phyloP scores from a whole-genome alignment of 92 coral and sea anemone genomes.

The Anthopleura xanthogrammica region DNA sequence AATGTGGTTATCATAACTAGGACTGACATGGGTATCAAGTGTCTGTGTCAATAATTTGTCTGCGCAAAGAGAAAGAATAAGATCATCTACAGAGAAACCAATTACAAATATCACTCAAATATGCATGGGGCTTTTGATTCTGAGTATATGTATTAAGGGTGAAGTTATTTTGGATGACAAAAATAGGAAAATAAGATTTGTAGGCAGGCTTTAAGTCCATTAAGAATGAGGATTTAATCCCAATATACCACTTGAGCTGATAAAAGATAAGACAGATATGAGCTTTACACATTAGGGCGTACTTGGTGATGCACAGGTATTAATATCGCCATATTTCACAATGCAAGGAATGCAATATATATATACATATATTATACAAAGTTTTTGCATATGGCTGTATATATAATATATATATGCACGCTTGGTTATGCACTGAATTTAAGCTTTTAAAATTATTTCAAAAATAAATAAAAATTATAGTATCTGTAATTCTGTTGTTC shows the following conservation, averaged over 20 bases:
- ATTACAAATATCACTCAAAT: background rate
- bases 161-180: background rate
- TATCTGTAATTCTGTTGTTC: too few relatives aligned
- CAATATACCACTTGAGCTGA: constrained; percentile 18
- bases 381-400: too few relatives aligned
- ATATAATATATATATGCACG: too few relatives aligned
- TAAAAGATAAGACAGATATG: constrained; percentile 17
- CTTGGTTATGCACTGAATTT: too few relatives aligned
- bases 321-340: constrained; percentile 3
- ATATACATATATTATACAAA: too few relatives aligned
- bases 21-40: constrained; percentile 3
- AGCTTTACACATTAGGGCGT: constrained; percentile 1
- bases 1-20: background rate
- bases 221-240: constrained; percentile 22
- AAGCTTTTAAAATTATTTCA: too few relatives aligned
- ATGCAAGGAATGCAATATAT: background rate
- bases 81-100: background rate
- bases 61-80: background rate
- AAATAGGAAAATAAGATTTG: background rate
- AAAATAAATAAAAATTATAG: too few relatives aligned
- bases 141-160: background rate
- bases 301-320: constrained; percentile 9
- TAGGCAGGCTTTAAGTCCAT: constrained; percentile 10
- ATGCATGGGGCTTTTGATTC: background rate
- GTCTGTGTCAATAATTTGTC: background rate